Conservation (phyloP, 2,888 invertebrate genomes). For the Acleris sparsana region DNA sequence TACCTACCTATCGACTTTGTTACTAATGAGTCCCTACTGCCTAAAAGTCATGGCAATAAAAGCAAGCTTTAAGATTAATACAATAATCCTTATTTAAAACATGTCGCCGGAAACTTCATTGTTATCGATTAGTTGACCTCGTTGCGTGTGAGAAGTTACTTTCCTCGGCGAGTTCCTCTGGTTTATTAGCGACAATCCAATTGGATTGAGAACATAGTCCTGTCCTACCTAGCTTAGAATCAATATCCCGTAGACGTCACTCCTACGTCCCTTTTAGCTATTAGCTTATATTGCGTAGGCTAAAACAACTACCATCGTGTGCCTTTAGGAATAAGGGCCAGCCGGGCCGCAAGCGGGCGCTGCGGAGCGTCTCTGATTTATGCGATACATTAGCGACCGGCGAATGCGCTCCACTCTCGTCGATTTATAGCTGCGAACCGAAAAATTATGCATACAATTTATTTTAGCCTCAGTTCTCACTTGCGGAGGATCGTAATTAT, state of each 20-base stretch:
- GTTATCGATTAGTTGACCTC: neutral
- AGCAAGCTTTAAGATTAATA: too few species aligned
- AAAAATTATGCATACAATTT: constrained; percentile 61
- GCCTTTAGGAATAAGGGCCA: constrained; percentile 6
- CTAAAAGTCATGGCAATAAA: too few species aligned
- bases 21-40: too few species aligned
- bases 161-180: constrained; percentile 9
- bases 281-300: constrained; percentile 4
- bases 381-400: constrained; percentile 64
- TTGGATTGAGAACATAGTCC: constrained; percentile 30
- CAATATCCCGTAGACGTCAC: constrained; percentile 34
- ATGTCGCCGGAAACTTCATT: neutral
- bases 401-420: constrained; percentile 45
- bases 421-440: constrained; percentile 57
- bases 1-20: too few species aligned
- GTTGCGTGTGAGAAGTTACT: constrained; percentile 23
- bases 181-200: constrained; percentile 29
- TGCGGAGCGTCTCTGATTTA: constrained; percentile 56
- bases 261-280: constrained; percentile 29
- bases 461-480: constrained; percentile 44
- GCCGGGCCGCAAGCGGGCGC: constrained; percentile 1
- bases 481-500: constrained; percentile 10
- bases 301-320: constrained; percentile 2
- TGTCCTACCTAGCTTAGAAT: constrained; percentile 26
- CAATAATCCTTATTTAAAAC: too few species aligned